Conservation (phyloP, 2,797 vertebrate species). For the Sphaeramia orbicularis region DNA sequence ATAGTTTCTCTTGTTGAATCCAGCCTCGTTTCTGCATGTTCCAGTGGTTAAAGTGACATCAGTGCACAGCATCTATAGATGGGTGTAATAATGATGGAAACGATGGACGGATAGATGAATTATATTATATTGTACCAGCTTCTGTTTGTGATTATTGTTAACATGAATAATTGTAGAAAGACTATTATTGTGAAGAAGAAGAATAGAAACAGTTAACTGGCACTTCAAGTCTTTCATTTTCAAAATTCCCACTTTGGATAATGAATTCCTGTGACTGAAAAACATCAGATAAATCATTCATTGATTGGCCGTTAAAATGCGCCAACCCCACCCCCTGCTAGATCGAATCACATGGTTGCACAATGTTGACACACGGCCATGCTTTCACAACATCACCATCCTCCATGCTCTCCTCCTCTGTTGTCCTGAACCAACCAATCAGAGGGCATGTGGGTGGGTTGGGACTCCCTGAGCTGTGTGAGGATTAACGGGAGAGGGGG, state of each 20-base stretch:
- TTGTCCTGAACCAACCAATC: conserved; percentile 63
- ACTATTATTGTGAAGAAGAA: too few relatives aligned
- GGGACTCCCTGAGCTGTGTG: conserved; percentile 6
- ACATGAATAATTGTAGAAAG: too few relatives aligned
- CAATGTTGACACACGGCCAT: conserved; percentile 2
- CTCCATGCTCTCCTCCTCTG: conserved; percentile 50
- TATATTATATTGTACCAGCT: too few relatives aligned
- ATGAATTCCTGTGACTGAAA: not conserved
- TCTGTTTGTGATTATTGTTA: too few relatives aligned
- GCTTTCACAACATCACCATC: conserved; percentile 38
- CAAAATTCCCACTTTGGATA: not conserved
- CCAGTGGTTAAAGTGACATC: too few relatives aligned
- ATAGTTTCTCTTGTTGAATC: too few relatives aligned
- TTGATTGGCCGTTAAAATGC: not conserved
- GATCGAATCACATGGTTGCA: conserved; percentile 9
- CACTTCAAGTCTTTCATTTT: not conserved
- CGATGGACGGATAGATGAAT: too few relatives aligned
- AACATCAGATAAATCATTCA: not conserved
- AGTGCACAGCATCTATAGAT: too few relatives aligned
- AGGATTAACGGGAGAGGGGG: conserved; percentile 31
- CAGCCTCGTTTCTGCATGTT: too few relatives aligned
- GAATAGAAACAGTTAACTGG: too few relatives aligned
- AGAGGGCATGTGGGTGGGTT: conserved; percentile 25
- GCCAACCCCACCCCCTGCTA: not conserved
- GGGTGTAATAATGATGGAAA: too few relatives aligned